Conservation (phyloP, 2,113 vertebrate genomes). For the Lasiurus borealis region DNA sequence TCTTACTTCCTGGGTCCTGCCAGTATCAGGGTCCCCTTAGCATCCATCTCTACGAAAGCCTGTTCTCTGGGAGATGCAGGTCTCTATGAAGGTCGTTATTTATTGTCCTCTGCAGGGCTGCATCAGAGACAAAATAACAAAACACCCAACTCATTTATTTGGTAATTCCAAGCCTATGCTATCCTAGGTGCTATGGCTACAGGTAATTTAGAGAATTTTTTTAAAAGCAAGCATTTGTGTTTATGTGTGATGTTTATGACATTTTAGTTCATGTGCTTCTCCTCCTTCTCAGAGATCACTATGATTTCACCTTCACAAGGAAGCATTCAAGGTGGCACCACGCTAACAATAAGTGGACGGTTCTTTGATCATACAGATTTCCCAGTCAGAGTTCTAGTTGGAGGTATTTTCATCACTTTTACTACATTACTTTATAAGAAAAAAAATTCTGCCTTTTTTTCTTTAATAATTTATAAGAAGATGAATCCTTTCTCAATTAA, state of each 20-base stretch:
- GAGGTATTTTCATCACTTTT: conserved; percentile 86
- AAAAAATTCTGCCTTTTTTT: neutral
- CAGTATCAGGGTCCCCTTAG: neutral
- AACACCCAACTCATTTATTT: neutral
- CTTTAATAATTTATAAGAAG: neutral
- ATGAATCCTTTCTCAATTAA: neutral
- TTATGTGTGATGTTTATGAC: neutral
- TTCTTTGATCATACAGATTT: conserved; percentile 92
- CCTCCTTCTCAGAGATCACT: conserved; percentile 87
- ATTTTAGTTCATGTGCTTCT: neutral
- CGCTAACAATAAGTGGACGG: conserved; percentile 87
- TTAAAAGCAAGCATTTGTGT: neutral
- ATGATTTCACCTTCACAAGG: conserved; percentile 88
- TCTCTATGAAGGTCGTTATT: neutral
- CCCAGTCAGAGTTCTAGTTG: conserved; percentile 86
- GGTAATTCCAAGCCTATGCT: fast-evolving
- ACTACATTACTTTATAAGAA: neutral
- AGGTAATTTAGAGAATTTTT: neutral
- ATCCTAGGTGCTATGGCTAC: neutral
- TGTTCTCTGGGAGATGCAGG: neutral
- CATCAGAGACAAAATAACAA: neutral
- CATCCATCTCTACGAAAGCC: neutral
- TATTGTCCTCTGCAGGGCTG: neutral
- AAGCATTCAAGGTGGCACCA: conserved; percentile 88
- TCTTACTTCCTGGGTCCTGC: neutral